Evolutionary conservation across 2,888 invertebrate species (phyloP).

Genomic region (Adelognathus sp.): DNA sequence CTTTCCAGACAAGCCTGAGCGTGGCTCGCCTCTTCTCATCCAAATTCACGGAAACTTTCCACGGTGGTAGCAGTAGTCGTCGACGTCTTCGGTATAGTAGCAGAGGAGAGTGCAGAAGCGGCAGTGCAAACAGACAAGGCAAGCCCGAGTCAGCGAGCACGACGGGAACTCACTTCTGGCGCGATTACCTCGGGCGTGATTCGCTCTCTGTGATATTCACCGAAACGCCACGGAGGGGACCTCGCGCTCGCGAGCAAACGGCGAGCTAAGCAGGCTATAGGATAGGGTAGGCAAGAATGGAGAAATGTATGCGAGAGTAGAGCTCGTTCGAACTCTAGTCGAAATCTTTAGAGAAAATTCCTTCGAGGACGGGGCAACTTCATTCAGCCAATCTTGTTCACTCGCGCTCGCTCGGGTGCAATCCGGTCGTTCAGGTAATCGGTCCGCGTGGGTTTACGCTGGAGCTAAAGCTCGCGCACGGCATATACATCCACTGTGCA

Average conservation of each 20-base stretch:
- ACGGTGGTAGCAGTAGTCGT: constrained; percentile 28
- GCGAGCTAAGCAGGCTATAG: background rate
- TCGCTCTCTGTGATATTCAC: constrained; percentile 50
- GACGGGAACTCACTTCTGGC: constrained; percentile 48
- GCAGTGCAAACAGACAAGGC: constrained; percentile 2
- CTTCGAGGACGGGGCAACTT: constrained; percentile 6
- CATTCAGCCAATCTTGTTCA: constrained; percentile 26
- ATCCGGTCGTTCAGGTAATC: constrained; percentile 41
- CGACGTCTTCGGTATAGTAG: background rate
- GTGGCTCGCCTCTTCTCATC: constrained; percentile 19
- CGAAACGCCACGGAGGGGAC: constrained; percentile 41
- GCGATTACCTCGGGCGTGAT: constrained; percentile 50
- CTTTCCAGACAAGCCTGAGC: constrained; percentile 1
- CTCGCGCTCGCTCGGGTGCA: constrained; percentile 16
- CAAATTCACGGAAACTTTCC: constrained; percentile 48
- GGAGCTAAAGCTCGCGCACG: too few relatives aligned
- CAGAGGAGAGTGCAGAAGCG: background rate
- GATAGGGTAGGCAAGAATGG: constrained; percentile 16
- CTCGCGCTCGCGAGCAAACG: background rate
- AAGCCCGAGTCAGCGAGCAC: constrained; percentile 24
- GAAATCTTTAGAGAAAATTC: constrained; percentile 49
- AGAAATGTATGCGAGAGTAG: constrained; percentile 38
- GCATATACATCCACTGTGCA: too few relatives aligned
- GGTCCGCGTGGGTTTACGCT: constrained; percentile 3
- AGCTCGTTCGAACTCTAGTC: constrained; percentile 9